phyloP scores from a whole-genome alignment of 2,113 vertebrate genomes.

The Alligator mississippiensis region DNA sequence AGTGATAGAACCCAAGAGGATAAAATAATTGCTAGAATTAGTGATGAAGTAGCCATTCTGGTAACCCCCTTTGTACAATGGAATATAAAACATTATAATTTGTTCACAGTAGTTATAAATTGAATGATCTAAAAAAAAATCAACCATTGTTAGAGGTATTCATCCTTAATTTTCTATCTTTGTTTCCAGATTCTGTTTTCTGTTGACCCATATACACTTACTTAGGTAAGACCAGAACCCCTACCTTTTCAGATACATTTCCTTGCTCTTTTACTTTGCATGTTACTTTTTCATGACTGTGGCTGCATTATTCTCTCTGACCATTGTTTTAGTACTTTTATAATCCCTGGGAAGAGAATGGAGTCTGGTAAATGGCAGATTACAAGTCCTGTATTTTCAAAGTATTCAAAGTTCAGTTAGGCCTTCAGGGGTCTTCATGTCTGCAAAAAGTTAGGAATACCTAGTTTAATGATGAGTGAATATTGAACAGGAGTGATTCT shows the following conservation, averaged over 20 bases:
- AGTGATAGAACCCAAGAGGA: background rate
- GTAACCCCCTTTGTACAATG: background rate
- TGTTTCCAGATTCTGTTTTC: background rate
- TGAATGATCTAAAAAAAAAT: background rate
- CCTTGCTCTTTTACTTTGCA: background rate
- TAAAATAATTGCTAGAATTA: background rate
- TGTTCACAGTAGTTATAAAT: background rate
- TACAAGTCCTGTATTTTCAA: background rate
- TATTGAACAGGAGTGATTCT: background rate
- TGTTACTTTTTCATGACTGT: background rate
- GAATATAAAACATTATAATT: background rate
- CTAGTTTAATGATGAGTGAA: background rate
- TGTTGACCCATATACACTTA: background rate
- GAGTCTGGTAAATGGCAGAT: background rate
- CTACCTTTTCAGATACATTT: background rate
- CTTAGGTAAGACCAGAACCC: background rate
- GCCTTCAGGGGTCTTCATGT: background rate
- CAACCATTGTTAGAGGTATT: background rate
- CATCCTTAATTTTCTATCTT: background rate
- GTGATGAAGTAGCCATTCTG: background rate
- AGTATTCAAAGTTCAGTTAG: background rate
- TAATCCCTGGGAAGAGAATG: background rate
- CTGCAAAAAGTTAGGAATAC: background rate
- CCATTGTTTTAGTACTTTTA: background rate
- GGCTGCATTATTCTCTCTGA: background rate